Evolutionary conservation across 1,140 invertebrate genomes (phyloP).

Genomic region (Drosophila bifasciata): DNA sequence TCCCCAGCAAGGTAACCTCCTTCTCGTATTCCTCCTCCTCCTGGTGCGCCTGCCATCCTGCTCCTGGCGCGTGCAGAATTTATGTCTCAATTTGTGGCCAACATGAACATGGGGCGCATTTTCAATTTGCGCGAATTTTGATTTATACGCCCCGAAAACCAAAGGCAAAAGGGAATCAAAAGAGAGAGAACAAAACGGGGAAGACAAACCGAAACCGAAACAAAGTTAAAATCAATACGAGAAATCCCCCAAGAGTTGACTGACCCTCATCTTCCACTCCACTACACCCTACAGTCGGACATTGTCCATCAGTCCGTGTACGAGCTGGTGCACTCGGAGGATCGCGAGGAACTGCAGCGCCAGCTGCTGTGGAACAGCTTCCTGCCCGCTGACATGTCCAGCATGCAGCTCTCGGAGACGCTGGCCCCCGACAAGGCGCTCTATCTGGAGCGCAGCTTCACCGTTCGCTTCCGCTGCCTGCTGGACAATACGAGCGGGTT

Average conservation of each 20-base stretch:
- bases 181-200: slow-evolving; percentile 12
- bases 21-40: slow-evolving; percentile 1
- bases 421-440: slow-evolving; percentile 93
- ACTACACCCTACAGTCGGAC: slow-evolving; percentile 91
- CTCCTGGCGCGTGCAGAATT: slow-evolving; percentile 77
- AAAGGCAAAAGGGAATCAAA: slow-evolving; percentile 9
- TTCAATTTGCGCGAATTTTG: slow-evolving; percentile 79
- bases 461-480: slow-evolving; percentile 98
- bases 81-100: slow-evolving; percentile 81
- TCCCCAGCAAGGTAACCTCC: too few relatives aligned
- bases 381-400: slow-evolving; percentile 91
- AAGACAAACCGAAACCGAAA: slow-evolving; percentile 23
- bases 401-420: slow-evolving; percentile 92
- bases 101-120: slow-evolving; percentile 81
- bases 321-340: slow-evolving; percentile 99
- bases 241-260: slow-evolving; percentile 25
- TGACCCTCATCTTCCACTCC: slow-evolving; percentile 27
- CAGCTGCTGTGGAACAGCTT: slow-evolving; percentile 99
- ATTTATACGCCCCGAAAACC: slow-evolving; percentile 75
- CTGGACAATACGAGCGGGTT: slow-evolving; percentile 99
- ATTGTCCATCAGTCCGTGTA: slow-evolving; percentile 99
- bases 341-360: slow-evolving; percentile 97
- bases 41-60: slow-evolving; percentile 1
- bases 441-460: slow-evolving; percentile 96
- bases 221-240: slow-evolving; percentile 63